Conservation (phyloP, 2,888 invertebrate genomes). For the Sinohyriopsis cumingii region DNA sequence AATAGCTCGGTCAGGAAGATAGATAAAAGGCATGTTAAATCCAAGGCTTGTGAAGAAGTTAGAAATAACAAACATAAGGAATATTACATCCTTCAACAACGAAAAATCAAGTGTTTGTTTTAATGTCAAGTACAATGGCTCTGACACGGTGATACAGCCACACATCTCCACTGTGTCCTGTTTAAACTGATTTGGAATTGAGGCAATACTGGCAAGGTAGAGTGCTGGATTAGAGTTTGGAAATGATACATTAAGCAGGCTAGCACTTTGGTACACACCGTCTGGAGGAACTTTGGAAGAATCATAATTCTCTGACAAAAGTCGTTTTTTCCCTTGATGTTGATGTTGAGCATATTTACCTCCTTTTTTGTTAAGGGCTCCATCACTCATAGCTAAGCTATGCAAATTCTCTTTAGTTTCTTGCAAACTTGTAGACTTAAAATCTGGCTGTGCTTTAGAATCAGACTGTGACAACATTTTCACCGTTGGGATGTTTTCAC, state of each 20-base stretch:
- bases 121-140: constrained; percentile 52
- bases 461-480: neutral
- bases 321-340: constrained; percentile 4
- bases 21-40: constrained; percentile 96
- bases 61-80: constrained; percentile 88
- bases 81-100: constrained; percentile 88
- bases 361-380: constrained; percentile 34
- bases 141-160: constrained; percentile 40
- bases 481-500: constrained; percentile 3
- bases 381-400: constrained; percentile 36
- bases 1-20: constrained; percentile 82
- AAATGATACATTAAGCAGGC: constrained; percentile 76
- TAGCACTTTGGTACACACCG: constrained; percentile 92
- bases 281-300: constrained; percentile 62
- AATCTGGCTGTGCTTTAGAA: neutral
- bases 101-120: constrained; percentile 86
- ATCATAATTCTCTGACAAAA: constrained; percentile 24
- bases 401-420: constrained; percentile 4
- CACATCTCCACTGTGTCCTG: constrained; percentile 60
- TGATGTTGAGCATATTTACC: neutral
- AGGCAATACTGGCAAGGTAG: constrained; percentile 67
- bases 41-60: constrained; percentile 93
- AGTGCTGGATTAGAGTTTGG: constrained; percentile 68
- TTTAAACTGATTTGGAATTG: constrained; percentile 52
- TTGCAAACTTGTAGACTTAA: neutral